Base-by-base conservation (phyloP, 2,888 invertebrate species). In the Scelioninae gen. 2 region DNA sequence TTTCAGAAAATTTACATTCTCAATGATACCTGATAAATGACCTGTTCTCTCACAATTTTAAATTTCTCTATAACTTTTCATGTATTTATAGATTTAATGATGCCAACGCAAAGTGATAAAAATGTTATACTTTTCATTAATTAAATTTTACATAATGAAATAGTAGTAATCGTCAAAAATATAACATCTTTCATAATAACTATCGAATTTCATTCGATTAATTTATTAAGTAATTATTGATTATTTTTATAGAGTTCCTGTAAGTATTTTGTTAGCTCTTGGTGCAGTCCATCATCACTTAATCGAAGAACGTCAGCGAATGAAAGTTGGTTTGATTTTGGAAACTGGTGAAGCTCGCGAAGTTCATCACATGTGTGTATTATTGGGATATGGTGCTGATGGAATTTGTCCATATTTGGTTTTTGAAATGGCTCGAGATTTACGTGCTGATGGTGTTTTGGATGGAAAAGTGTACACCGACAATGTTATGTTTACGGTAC, bases 381-480 rank as follows among this genome's bases (percentile, higher is more conserved):
- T 99, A 19, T 89, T 99, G 31, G 98, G 95, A 80, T 99, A 96
- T 85, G 98, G 99, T 25, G 98, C 97, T 1, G 98, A 99, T 88
- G 98, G 96, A 0, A 94, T 99, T 78, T 98, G 98, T 80, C 98
- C 99, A 0, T 98, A 98, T 87, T 87, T 98, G 72, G 97, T 97
- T 1, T 95, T 97, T 86, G 98, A 99, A 87, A 90, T 97, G 79
- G 95, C 98, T 16, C 91, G 92, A 77, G 91, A 94, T 31, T 89
- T 99, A 7, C 90, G 97, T 22, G 92, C 92, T 79, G 95, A 97
- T 87, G 94, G 94, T 39, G 91, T 97, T 6, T 87, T 99, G 25
- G 94, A 95, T 79, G 89, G 91, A 0, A 39, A 10, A 18, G 88
- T 89, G 2, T 88, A 94, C 1, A 91, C 92, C 0, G 96, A 98